Conservation (phyloP, 1,140 invertebrate genomes). For the Oncopeltus fasciatus region DNA sequence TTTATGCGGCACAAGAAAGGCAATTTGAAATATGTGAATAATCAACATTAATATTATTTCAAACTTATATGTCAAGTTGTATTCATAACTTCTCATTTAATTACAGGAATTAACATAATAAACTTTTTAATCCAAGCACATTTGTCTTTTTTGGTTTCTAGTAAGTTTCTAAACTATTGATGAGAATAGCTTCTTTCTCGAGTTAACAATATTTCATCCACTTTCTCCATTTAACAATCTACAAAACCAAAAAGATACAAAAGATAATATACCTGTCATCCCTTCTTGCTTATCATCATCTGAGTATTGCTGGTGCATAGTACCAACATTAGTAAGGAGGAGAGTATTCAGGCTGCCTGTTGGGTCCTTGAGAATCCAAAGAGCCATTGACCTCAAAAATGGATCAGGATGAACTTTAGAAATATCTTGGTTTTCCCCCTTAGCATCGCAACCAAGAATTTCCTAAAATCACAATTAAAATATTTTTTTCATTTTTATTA, state of each 20-base stretch:
- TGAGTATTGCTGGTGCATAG: conserved; percentile 55
- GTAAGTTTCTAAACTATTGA: no score
- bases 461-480: conserved; percentile 23
- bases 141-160: no score
- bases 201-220: no score
- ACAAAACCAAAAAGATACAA: conserved; percentile 33
- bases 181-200: no score
- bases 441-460: conserved; percentile 43
- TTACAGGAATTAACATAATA: no score
- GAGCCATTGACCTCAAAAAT: conserved; percentile 91
- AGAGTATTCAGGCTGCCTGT: conserved; percentile 78
- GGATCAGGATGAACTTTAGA: conserved; percentile 78
- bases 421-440: conserved; percentile 53
- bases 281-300: conserved; percentile 45
- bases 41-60: no score
- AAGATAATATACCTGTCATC: conserved; percentile 14
- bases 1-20: no score
- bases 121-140: no score
- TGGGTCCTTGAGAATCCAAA: conserved; percentile 92
- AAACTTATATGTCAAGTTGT: no score
- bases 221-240: no score
- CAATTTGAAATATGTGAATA: no score
- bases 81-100: no score
- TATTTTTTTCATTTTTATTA: neutral
- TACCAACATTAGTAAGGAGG: conserved; percentile 67